phyloP scores from a whole-genome alignment of 2,888 invertebrate species.

The Calliphora vomitoria region DNA sequence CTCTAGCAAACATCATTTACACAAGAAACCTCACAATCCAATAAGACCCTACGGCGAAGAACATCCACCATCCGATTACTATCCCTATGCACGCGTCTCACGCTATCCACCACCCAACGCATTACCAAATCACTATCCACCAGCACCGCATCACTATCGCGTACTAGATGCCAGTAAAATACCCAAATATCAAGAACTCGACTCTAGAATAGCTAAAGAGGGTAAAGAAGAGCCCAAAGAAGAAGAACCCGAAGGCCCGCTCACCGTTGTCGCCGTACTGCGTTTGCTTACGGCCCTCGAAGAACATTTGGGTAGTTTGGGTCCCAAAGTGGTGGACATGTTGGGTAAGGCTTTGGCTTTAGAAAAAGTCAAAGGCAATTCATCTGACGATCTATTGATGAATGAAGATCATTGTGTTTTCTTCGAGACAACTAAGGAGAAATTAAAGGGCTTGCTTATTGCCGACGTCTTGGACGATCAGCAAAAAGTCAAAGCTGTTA shows the following conservation, averaged over 20 bases:
- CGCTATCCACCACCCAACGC: conserved; percentile 65
- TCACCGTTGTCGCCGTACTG: conserved; percentile 88
- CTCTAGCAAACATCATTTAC: conserved; percentile 59
- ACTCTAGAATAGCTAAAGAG: conserved; percentile 74
- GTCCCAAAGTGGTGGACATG: conserved; percentile 91
- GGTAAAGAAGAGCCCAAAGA: conserved; percentile 81
- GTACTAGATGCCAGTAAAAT: conserved; percentile 81
- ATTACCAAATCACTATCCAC: conserved; percentile 73
- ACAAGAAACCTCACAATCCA: conserved; percentile 53
- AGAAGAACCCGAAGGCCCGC: conserved; percentile 85
- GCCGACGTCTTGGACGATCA: conserved; percentile 87
- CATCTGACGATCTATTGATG: conserved; percentile 90
- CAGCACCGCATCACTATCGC: conserved; percentile 77
- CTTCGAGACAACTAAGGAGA: conserved; percentile 94
- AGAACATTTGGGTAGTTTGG: conserved; percentile 92
- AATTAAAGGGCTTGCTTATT: conserved; percentile 91
- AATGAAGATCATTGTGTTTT: conserved; percentile 90
- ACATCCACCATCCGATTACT: conserved; percentile 63
- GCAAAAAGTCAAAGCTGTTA: conserved; percentile 89
- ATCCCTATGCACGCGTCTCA: conserved; percentile 53
- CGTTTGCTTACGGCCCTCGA: conserved; percentile 92
- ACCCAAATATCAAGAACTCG: conserved; percentile 81
- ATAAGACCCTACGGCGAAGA: conserved; percentile 68
- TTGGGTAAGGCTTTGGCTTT: conserved; percentile 91
- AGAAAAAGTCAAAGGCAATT: conserved; percentile 90